A percentile compares a stretch with the other conserved stretches of the same genome.
Conservation (phyloP, 2,113 vertebrate genomes). For the Thalassoma bifasciatum region DNA sequence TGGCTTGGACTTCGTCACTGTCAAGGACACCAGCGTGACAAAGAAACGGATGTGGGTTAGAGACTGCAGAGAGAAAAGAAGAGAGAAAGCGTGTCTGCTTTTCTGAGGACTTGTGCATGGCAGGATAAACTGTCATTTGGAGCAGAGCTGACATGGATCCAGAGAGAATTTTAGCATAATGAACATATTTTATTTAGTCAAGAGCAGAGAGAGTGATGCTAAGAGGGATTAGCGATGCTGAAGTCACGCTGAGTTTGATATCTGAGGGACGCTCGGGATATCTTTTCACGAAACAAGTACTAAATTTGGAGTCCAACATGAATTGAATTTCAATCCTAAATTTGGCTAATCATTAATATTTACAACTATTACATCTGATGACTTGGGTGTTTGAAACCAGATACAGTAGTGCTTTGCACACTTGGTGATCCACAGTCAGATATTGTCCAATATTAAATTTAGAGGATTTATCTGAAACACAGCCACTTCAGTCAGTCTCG, state of each 20-base stretch:
- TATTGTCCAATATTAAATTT: no score
- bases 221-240: conserved; percentile 34
- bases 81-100: not conserved
- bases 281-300: conserved; percentile 1
- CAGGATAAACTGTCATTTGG: conserved; percentile 35
- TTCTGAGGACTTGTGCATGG: conserved; percentile 6
- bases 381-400: not conserved
- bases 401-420: not conserved
- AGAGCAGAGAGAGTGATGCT: conserved; percentile 13
- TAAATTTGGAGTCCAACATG: conserved; percentile 14
- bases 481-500: no score
- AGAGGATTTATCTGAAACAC: no score
- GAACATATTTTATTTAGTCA: conserved; percentile 39
- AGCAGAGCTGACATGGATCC: conserved; percentile 39
- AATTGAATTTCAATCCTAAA: not conserved
- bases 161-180: conserved; percentile 35
- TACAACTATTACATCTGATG: not conserved
- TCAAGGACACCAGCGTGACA: conserved; percentile 36
- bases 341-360: not conserved
- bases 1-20: conserved; percentile 16
- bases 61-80: conserved; percentile 27
- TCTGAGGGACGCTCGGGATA: conserved; percentile 8
- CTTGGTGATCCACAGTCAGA: no score
- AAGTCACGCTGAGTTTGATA: conserved; percentile 14
- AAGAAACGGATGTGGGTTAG: not conserved